Evolutionary conservation across 1,140 invertebrate species (phyloP).

Genomic region (Scaptomyza graminum): DNA sequence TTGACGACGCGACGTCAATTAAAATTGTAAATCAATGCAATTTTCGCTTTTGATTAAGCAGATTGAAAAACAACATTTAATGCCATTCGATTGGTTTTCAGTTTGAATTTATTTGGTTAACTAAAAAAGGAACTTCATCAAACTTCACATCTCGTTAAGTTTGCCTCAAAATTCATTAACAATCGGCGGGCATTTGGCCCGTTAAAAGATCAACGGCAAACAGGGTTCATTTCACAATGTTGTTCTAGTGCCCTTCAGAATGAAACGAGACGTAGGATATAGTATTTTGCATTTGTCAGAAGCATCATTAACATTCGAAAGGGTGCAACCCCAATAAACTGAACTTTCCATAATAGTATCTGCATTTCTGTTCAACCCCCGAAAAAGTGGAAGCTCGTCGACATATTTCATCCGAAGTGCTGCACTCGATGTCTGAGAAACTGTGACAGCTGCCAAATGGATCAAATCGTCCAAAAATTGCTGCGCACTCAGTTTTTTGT

Average conservation of each 20-base stretch:
- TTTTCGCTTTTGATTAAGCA: background rate
- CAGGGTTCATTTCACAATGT: constrained; percentile 19
- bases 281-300: constrained; percentile 36
- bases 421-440: constrained; percentile 43
- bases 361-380: constrained; percentile 37
- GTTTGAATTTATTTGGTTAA: no score
- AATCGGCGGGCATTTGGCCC: constrained; percentile 15
- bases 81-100: no score
- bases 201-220: constrained; percentile 38
- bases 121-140: background rate
- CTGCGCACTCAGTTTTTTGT: constrained; percentile 18
- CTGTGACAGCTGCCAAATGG: constrained; percentile 47
- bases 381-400: constrained; percentile 29
- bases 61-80: no score
- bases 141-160: background rate
- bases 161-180: constrained; percentile 16
- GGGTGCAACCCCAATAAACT: constrained; percentile 39
- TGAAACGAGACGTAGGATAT: constrained; percentile 36
- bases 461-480: constrained; percentile 29
- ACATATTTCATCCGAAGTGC: constrained; percentile 41
- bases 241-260: constrained; percentile 41
- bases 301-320: constrained; percentile 43
- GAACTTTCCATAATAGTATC: constrained; percentile 29
- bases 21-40: constrained; percentile 2
- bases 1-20: background rate